These are phyloP conservation scores for Mohoua ochrocephala DNA, from an alignment of 2,113 vertebrate genomes.

Conservation along the genomic window DNA sequence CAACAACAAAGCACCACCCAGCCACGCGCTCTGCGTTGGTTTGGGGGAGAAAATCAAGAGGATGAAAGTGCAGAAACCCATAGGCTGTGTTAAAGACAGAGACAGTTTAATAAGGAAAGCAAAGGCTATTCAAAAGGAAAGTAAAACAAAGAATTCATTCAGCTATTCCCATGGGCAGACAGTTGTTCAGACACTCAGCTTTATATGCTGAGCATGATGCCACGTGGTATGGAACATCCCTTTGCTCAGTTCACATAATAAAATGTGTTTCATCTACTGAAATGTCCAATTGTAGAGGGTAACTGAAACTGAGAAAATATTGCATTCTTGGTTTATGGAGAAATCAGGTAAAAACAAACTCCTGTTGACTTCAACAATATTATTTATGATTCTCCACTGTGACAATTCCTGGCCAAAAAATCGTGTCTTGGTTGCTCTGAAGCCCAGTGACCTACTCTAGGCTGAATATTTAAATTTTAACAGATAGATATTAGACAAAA, in stretches of 20 bases:
- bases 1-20: not conserved
- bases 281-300: not conserved
- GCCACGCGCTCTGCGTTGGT: rapidly evolving
- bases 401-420: not conserved
- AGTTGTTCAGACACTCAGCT: not conserved
- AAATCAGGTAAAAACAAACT: not conserved
- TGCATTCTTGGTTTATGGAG: not conserved
- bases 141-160: not conserved
- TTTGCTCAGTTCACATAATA: not conserved
- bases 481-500: not conserved
- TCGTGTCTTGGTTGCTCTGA: not conserved
- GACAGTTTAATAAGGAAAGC: not conserved
- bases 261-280: not conserved
- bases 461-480: not conserved
- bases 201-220: not conserved
- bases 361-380: not conserved
- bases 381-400: not conserved
- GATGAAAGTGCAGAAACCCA: not conserved
- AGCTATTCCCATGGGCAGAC: not conserved
- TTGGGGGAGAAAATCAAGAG: not conserved
- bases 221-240: not conserved
- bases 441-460: not conserved
- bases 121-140: not conserved
- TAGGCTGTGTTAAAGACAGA: not conserved
- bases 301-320: not conserved